Percentiles rank a stretch among this genome's conserved stretches.
Conservation (phyloP, 2,797 vertebrate genomes). For the Glyptemys insculpta region DNA sequence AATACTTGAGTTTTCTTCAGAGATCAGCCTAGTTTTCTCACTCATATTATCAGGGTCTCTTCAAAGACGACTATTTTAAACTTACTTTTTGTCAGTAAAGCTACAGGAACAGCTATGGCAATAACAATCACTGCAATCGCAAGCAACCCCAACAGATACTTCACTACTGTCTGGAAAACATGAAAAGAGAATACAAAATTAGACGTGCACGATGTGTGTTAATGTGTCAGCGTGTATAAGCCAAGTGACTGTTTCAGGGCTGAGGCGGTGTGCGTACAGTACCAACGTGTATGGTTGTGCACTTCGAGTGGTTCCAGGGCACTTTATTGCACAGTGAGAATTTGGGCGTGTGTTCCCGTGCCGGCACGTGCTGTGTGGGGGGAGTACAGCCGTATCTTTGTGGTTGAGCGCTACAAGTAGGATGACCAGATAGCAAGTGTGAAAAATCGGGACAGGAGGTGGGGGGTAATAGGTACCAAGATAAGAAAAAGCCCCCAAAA, state of each 20-base stretch:
- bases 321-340: not conserved
- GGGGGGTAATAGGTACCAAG: no score
- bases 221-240: not conserved
- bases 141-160: slow-evolving; percentile 80
- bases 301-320: not conserved
- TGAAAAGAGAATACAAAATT: not conserved
- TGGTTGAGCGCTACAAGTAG: no score
- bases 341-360: not conserved
- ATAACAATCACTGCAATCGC: slow-evolving; percentile 65
- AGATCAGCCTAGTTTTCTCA: not conserved
- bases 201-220: not conserved
- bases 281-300: not conserved
- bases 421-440: no score
- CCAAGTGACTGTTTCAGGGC: not conserved
- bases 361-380: no score
- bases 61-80: not conserved
- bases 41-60: not conserved
- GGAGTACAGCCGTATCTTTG: not conserved
- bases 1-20: not conserved
- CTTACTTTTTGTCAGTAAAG: slow-evolving; percentile 79
- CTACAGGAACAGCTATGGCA: slow-evolving; percentile 77
- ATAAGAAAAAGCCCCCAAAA: no score
- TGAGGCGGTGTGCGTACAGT: not conserved
- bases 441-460: no score
- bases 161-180: slow-evolving; percentile 76